Conservation (phyloP, 2,797 vertebrate species). For the Tachyglossus aculeatus region DNA sequence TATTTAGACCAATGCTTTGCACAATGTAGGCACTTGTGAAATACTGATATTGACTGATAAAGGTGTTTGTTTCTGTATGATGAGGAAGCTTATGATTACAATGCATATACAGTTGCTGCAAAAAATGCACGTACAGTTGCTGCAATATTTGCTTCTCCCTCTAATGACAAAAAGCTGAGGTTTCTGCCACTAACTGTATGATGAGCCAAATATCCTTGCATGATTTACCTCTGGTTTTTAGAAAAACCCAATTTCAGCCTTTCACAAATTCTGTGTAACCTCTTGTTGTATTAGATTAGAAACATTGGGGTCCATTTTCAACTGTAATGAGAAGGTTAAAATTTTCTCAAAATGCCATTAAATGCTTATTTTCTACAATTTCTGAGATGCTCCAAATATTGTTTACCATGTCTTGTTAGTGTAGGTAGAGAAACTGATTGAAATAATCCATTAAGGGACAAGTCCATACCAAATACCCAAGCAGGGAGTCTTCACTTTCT, state of each 20-base stretch:
- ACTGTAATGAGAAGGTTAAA: constrained; percentile 1
- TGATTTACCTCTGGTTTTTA: neutral
- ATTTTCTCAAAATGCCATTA: constrained; percentile 25
- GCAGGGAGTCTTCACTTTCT: constrained; percentile 74
- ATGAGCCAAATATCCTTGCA: too few relatives aligned
- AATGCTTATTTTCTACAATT: constrained; percentile 24
- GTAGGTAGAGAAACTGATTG: constrained; percentile 35
- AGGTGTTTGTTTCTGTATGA: too few relatives aligned
- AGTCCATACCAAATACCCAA: constrained; percentile 49
- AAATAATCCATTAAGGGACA: constrained; percentile 30
- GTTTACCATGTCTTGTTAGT: constrained; percentile 11
- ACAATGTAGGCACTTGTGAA: too few relatives aligned
- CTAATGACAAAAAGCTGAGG: too few relatives aligned
- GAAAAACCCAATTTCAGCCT: constrained; percentile 9
- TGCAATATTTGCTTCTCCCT: constrained; percentile 3
- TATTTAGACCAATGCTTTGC: too few relatives aligned
- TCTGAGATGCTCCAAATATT: constrained; percentile 10
- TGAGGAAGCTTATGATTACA: too few relatives aligned
- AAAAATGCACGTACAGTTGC: too few relatives aligned
- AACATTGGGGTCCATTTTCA: constrained; percentile 3
- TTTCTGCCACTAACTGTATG: too few relatives aligned
- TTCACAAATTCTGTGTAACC: constrained; percentile 10
- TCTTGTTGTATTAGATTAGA: neutral
- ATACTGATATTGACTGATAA: too few relatives aligned
- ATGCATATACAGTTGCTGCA: too few relatives aligned